These are phyloP conservation scores for Aproaerema taeniolella DNA, from an alignment of 2,888 invertebrate genomes.

Conservation along the genomic window DNA sequence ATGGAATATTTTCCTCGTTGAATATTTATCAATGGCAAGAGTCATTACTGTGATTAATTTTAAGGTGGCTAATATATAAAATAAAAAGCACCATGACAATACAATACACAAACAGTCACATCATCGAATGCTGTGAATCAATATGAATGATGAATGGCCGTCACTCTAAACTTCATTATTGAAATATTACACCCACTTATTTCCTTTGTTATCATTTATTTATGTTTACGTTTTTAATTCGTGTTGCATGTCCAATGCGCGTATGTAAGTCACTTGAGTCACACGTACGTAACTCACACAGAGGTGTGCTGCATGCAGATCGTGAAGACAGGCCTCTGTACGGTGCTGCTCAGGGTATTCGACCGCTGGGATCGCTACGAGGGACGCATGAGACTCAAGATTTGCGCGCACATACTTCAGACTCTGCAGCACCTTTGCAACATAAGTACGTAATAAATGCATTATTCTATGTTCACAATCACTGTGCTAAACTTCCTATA, in stretches of 20 bases:
- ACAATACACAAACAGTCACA: slow-evolving; percentile 18
- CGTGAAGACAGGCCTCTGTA: slow-evolving; percentile 78
- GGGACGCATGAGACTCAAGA: slow-evolving; percentile 79
- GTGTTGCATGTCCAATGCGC: slow-evolving; percentile 36
- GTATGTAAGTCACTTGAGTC: slow-evolving; percentile 43
- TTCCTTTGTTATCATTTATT: slow-evolving; percentile 3
- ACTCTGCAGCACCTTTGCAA: slow-evolving; percentile 79
- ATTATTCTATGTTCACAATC: too few species aligned
- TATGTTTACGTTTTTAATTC: slow-evolving; percentile 8
- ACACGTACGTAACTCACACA: slow-evolving; percentile 69
- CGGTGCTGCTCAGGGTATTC: slow-evolving; percentile 77
- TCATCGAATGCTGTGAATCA: slow-evolving; percentile 8
- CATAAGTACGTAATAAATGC: slow-evolving; percentile 73
- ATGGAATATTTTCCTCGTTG: background rate
- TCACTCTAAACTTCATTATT: slow-evolving; percentile 16
- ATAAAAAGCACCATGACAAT: too few species aligned
- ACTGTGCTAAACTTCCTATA: too few species aligned
- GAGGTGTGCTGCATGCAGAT: slow-evolving; percentile 81
- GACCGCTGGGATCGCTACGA: slow-evolving; percentile 81
- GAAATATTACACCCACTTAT: background rate
- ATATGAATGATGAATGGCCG: slow-evolving; percentile 15
- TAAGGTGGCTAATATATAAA: too few species aligned
- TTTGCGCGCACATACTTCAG: slow-evolving; percentile 77
- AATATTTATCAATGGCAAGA: slow-evolving; percentile 20
- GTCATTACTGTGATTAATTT: slow-evolving; percentile 29